Percentiles rank a stretch among this genome's conserved stretches.
Conservation (phyloP, 2,888 invertebrate genomes). For the Troides aeacus region DNA sequence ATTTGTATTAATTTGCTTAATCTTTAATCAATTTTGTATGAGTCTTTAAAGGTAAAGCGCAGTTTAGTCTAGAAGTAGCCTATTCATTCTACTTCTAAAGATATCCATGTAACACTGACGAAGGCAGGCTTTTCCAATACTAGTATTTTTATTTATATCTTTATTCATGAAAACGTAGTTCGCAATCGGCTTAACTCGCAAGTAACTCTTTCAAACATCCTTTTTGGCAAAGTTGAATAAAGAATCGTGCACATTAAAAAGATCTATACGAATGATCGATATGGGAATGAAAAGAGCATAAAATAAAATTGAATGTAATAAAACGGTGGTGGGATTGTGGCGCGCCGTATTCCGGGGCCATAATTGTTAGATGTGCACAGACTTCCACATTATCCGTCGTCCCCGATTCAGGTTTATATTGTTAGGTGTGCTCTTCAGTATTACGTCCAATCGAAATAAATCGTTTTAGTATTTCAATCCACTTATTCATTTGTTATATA, state of each 20-base stretch:
- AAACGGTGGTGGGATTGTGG: constrained; percentile 53
- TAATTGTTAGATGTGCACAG: constrained; percentile 41
- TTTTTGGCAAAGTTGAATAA: background rate
- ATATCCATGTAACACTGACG: no score
- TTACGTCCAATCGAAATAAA: constrained; percentile 51
- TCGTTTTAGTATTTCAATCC: constrained; percentile 51
- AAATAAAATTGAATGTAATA: constrained; percentile 73
- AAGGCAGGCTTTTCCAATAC: no score
- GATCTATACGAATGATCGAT: constrained; percentile 48
- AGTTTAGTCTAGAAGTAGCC: no score
- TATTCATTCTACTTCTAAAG: no score
- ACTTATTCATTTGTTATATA: background rate
- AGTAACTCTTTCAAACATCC: background rate
- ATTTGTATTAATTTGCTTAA: no score
- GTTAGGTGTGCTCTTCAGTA: constrained; percentile 41
- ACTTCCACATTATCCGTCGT: constrained; percentile 44
- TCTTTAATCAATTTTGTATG: no score
- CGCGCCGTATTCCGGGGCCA: constrained; percentile 55
- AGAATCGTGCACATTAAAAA: constrained; percentile 48
- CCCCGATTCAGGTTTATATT: constrained; percentile 54
- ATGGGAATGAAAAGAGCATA: constrained; percentile 50
- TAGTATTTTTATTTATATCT: no score
- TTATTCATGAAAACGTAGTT: background rate
- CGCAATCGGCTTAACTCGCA: background rate
- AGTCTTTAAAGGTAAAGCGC: no score